phyloP scores from a whole-genome alignment of 2,888 invertebrate genomes.

The Sphaerophoria rueppellii region DNA sequence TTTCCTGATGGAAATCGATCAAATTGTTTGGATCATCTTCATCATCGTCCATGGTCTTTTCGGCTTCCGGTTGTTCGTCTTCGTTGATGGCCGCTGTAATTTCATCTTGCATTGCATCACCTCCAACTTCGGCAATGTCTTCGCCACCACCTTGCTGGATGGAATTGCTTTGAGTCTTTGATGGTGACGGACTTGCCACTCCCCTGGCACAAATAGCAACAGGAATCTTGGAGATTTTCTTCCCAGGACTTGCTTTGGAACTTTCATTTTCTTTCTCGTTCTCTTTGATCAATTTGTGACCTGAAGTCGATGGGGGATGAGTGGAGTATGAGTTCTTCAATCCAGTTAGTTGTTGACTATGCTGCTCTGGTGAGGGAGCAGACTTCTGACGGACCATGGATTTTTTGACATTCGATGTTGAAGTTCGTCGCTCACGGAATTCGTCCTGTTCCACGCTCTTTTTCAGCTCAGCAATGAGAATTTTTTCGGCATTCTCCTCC shows the following conservation, averaged over 20 bases:
- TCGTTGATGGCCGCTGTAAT: constrained; percentile 81
- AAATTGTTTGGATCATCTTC: constrained; percentile 53
- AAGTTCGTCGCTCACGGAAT: constrained; percentile 78
- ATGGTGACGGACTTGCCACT: constrained; percentile 47
- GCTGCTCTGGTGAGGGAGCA: constrained; percentile 76
- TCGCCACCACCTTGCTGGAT: constrained; percentile 82
- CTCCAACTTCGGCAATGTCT: constrained; percentile 80
- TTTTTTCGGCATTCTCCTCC: constrained; percentile 80
- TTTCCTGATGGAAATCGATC: constrained; percentile 74
- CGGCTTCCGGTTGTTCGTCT: constrained; percentile 75
- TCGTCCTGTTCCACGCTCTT: constrained; percentile 77
- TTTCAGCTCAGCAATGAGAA: constrained; percentile 81
- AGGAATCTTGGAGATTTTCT: constrained; percentile 81
- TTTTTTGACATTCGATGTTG: constrained; percentile 75
- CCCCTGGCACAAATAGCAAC: constrained; percentile 72
- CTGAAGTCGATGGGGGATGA: constrained; percentile 79
- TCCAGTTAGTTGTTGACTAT: constrained; percentile 34
- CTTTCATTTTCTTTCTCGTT: constrained; percentile 72
- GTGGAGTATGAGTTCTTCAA: constrained; percentile 78
- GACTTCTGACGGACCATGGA: constrained; percentile 80
- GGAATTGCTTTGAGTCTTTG: constrained; percentile 75
- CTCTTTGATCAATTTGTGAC: constrained; percentile 61
- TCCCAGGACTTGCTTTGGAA: constrained; percentile 80
- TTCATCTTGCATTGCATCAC: constrained; percentile 80
- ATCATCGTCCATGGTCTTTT: constrained; percentile 65